These are phyloP conservation scores for Odobenus rosmarus DNA, from an alignment of 2,113 vertebrate species.

Conservation along the genomic window DNA sequence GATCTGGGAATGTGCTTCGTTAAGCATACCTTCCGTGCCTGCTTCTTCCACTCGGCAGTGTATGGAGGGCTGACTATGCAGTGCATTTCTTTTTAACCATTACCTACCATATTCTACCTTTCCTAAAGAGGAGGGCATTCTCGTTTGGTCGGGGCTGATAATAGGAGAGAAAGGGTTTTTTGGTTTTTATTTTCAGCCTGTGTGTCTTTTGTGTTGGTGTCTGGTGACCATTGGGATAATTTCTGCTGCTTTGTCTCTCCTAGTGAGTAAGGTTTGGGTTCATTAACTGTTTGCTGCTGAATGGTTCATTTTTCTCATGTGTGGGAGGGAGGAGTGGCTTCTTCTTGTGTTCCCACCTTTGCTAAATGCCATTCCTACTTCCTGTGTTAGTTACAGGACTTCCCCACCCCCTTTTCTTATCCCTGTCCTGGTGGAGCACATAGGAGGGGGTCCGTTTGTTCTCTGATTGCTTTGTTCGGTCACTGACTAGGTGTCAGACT, in stretches of 20 bases:
- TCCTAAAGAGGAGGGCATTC: neutral
- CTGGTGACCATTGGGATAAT: neutral
- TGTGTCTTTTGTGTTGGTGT: neutral
- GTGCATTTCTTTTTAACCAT: neutral
- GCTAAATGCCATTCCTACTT: slow-evolving; percentile 10
- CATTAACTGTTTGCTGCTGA: slow-evolving; percentile 19
- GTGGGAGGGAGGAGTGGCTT: neutral
- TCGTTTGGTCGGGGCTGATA: neutral
- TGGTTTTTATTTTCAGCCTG: neutral
- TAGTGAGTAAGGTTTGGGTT: neutral
- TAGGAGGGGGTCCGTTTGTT: neutral
- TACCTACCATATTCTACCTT: neutral
- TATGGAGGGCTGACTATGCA: neutral
- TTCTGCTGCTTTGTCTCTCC: slow-evolving; percentile 6
- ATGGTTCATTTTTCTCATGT: neutral
- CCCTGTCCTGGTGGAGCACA: neutral
- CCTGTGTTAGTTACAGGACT: neutral
- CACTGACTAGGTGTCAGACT: neutral
- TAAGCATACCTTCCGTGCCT: fast-evolving
- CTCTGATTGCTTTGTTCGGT: neutral
- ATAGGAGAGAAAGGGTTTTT: neutral
- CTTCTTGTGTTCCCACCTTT: slow-evolving; percentile 6
- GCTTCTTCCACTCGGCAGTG: fast-evolving
- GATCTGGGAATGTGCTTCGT: neutral
- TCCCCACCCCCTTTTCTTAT: neutral